Evolutionary conservation across 2,797 vertebrate genomes (phyloP).

Genomic region (Syngnathus acus): DNA sequence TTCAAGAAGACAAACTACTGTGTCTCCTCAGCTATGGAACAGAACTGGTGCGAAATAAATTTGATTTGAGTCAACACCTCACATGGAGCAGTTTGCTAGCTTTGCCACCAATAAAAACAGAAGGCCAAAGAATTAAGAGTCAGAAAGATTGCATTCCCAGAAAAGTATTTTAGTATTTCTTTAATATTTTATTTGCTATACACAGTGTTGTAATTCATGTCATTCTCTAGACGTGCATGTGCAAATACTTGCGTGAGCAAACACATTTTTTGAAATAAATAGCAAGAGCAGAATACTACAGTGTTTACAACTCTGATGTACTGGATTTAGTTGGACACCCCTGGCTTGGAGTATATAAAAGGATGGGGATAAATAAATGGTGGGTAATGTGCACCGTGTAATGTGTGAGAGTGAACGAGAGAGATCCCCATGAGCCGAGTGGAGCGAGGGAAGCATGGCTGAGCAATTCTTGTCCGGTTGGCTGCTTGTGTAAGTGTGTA

Average conservation of each 20-base stretch:
- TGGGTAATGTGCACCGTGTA: constrained; percentile 2
- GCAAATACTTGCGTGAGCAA: not conserved
- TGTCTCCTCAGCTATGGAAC: not conserved
- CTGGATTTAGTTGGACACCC: not conserved
- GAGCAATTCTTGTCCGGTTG: constrained; percentile 69
- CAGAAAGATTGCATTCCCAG: not conserved
- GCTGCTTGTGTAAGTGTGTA: constrained; percentile 63
- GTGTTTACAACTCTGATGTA: not conserved
- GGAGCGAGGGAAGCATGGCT: constrained; percentile 60
- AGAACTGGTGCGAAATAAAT: not conserved
- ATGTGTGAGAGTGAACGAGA: constrained; percentile 21
- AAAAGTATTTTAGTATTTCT: not conserved
- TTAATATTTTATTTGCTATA: not conserved
- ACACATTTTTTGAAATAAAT: not conserved
- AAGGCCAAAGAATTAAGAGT: not conserved
- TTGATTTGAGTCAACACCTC: not conserved
- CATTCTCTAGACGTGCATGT: not conserved
- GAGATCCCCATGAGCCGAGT: constrained; percentile 47
- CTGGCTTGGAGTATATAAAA: not conserved
- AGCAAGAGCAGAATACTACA: not conserved
- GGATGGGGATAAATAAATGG: not conserved
- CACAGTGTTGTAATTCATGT: not conserved
- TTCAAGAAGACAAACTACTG: not conserved
- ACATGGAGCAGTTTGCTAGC: not conserved
- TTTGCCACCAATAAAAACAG: not conserved